These are phyloP conservation scores for Mantis religiosa DNA, from an alignment of 2,888 invertebrate genomes.

Conservation along the genomic window DNA sequence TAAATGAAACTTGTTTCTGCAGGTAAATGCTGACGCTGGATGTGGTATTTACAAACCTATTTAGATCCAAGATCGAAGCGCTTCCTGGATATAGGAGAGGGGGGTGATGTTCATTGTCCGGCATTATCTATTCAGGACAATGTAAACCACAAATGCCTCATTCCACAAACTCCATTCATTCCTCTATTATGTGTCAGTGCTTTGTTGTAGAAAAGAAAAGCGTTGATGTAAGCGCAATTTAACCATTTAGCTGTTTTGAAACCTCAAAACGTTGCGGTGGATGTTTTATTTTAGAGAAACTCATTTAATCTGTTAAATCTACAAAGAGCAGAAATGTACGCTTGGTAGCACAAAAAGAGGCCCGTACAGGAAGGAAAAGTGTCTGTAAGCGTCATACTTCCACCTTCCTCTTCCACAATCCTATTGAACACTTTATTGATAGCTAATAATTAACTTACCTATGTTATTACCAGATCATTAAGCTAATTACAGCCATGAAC, in stretches of 20 bases:
- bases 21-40: neutral
- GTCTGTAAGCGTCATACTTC: too few species aligned
- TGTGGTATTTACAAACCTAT: neutral
- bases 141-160: neutral
- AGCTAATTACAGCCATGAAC: too few species aligned
- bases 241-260: neutral
- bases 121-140: neutral
- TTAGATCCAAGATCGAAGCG: neutral
- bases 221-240: neutral
- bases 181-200: neutral
- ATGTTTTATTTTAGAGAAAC: too few species aligned
- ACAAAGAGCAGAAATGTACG: too few species aligned
- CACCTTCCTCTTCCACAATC: too few species aligned
- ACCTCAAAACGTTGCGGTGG: neutral
- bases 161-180: neutral
- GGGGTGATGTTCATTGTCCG: neutral
- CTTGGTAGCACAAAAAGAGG: too few species aligned
- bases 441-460: too few species aligned
- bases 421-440: too few species aligned
- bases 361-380: too few species aligned
- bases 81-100: neutral
- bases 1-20: neutral
- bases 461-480: too few species aligned
- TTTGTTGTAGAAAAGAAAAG: neutral
- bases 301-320: too few species aligned